Evolutionary conservation across 2,797 vertebrate species (phyloP).

Genomic region (Sebastes hubbsi): DNA sequence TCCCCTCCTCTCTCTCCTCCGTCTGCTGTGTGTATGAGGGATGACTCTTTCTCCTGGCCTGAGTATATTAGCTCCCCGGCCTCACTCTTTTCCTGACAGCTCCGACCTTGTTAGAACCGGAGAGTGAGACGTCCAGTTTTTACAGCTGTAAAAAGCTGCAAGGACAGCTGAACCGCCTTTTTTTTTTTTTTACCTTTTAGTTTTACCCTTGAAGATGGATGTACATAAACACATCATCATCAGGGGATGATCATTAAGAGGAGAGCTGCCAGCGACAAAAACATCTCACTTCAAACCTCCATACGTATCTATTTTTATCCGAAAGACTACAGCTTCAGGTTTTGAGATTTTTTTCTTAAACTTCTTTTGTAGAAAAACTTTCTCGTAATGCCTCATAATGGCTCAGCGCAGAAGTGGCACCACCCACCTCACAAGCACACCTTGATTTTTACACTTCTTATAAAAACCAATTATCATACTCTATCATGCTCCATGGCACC

Average conservation of each 20-base stretch:
- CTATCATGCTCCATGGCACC: constrained; percentile 80
- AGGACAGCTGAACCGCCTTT: constrained; percentile 47
- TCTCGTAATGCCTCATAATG: constrained; percentile 33
- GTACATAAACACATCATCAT: constrained; percentile 70
- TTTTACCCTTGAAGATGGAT: constrained; percentile 68
- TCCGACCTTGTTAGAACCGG: constrained; percentile 78
- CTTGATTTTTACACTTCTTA: constrained; percentile 71
- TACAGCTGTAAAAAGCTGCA: constrained; percentile 56
- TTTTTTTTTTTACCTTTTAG: constrained; percentile 37
- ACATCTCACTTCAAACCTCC: constrained; percentile 47
- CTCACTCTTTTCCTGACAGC: constrained; percentile 74
- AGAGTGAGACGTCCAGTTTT: constrained; percentile 75
- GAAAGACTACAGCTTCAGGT: constrained; percentile 6
- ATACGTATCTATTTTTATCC: constrained; percentile 38
- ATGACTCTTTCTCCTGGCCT: constrained; percentile 70
- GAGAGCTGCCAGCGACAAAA: constrained; percentile 47
- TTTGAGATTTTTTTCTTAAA: constrained; percentile 11
- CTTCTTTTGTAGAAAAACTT: constrained; percentile 40
- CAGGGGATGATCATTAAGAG: constrained; percentile 57
- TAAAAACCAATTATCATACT: constrained; percentile 77
- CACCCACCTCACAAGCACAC: constrained; percentile 58
- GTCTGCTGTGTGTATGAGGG: constrained; percentile 60
- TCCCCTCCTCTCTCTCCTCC: constrained; percentile 21
- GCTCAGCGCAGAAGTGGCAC: constrained; percentile 31
- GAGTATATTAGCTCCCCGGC: constrained; percentile 69